Base-by-base conservation (phyloP, 2,113 vertebrate species). In the Menura novaehollandiae region DNA sequence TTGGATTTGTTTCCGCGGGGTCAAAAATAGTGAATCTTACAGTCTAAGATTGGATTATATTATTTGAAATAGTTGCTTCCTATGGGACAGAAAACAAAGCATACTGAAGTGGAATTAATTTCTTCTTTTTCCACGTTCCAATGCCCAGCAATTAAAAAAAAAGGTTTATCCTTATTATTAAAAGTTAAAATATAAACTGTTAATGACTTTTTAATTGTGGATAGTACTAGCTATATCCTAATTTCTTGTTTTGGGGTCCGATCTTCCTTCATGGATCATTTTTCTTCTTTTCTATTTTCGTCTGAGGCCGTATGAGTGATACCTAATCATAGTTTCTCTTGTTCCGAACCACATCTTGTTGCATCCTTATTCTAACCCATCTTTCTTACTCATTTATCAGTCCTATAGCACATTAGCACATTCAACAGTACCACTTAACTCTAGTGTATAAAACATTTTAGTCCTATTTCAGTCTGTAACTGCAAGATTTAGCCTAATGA, bases 401-500 rank as follows among this genome's bases (percentile, higher is more conserved):
- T 51, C 21, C 51, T 81, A 16, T n/a, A 63, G 66, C n/a, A 80
- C 73, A 81, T 86, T 77, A 81, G 44, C 51, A 32, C 5, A 2
- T 87, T 94, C 49, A 72, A 63, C 58, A 91, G 30, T 87, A 78
- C 35, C 33, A 75, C 66, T 91, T 81, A 81, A 75, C 53, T 78
- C 20, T 49, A 58, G 60, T 41, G 32, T 56, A 37, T 91, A 91
- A 95, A 95, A 46, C 41, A 85, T 72, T 95, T 92, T 87, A 47
- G 32, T 87, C 24, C 32, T 85, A 19, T 35, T 96, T 86, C 52
- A 72, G 35, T 77, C 55, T 88, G 14, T 86, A 93, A 84, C 68
- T 90, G 52, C 83, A 85, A 85, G 47, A 76, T 87, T 75, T 91
- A 69, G 53, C 39, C 28, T 85, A 93, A 92, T 79, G 85, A 95